Conservation (phyloP, 2,113 vertebrate genomes). For the Mobula hypostoma region DNA sequence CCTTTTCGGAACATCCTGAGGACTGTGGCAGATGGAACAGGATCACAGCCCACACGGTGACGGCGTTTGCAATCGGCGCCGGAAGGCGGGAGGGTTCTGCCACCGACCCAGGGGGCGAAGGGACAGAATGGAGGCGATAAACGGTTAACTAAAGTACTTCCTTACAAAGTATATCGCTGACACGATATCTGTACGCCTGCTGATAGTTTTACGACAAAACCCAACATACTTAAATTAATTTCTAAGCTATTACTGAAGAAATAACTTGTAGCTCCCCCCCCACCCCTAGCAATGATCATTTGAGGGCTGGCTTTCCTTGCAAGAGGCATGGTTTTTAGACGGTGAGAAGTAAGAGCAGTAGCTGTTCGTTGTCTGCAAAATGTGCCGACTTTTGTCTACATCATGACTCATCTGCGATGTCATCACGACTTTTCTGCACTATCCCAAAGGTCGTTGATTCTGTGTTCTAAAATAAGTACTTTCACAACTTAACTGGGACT, state of each 20-base stretch:
- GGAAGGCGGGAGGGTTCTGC: not conserved
- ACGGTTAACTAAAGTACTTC: not conserved
- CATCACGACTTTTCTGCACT: too few species aligned
- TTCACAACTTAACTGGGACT: too few species aligned
- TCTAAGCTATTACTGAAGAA: not conserved
- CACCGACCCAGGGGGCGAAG: not conserved
- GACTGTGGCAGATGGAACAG: not conserved
- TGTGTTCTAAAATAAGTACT: too few species aligned
- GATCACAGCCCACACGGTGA: not conserved
- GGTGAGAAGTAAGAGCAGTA: too few species aligned
- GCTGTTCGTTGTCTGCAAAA: too few species aligned
- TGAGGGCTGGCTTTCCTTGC: too few species aligned
- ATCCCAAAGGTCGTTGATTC: too few species aligned
- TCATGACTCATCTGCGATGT: too few species aligned
- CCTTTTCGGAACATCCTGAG: conserved; percentile 56
- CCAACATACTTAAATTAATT: not conserved
- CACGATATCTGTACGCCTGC: not conserved
- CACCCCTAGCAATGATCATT: not conserved
- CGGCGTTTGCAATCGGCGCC: not conserved
- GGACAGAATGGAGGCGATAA: not conserved
- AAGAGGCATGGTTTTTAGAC: too few species aligned
- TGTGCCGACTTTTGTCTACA: too few species aligned
- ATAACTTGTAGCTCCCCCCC: not conserved
- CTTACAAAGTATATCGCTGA: not conserved
- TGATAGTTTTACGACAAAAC: not conserved